phyloP scores from a whole-genome alignment of 2,113 vertebrate species.

The Euleptes europaea region DNA sequence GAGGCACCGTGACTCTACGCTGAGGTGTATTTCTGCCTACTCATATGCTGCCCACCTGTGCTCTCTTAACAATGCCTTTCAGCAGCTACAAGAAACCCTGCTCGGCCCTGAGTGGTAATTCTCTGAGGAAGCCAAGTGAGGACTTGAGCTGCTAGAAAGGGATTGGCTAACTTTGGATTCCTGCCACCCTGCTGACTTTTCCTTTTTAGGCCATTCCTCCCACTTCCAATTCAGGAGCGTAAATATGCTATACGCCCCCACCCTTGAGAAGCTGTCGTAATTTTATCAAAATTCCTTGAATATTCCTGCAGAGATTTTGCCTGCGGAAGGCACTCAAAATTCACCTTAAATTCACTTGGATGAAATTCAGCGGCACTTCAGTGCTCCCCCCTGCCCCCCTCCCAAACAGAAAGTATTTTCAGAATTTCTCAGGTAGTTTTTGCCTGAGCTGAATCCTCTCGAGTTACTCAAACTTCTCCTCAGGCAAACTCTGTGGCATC shows the following conservation, averaged over 20 bases:
- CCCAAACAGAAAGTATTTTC: too few species aligned
- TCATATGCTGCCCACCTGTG: background rate
- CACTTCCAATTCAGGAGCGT: background rate
- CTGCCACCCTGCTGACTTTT: rapidly evolving
- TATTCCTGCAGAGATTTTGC: background rate
- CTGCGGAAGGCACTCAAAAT: background rate
- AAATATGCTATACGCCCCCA: background rate
- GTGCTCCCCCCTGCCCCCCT: background rate
- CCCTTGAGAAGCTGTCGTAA: background rate
- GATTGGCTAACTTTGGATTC: background rate
- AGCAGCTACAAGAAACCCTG: background rate
- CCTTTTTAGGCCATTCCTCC: background rate
- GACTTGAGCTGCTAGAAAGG: background rate
- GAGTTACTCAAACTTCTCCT: background rate
- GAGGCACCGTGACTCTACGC: background rate
- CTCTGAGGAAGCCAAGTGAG: background rate
- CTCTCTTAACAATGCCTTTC: background rate
- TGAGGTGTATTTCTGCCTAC: background rate
- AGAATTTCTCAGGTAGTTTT: too few species aligned
- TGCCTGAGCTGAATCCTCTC: too few species aligned
- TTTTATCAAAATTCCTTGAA: background rate
- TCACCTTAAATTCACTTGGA: background rate
- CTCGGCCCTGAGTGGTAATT: background rate
- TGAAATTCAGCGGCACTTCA: background rate
- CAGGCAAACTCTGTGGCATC: background rate